Base-by-base conservation (phyloP, 1,140 invertebrate species). In the Microplitis demolitor region DNA sequence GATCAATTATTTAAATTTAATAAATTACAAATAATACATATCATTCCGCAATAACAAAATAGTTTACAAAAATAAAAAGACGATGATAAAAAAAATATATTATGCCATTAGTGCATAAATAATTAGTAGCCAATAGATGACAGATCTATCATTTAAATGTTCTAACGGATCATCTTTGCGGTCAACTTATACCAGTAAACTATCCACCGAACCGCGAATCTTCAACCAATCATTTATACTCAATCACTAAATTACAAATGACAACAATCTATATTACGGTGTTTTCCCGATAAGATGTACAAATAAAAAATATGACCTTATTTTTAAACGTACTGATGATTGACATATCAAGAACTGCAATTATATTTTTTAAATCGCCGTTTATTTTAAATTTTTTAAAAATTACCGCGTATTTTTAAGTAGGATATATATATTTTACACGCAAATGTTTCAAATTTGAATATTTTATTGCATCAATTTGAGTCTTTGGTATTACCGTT, bases 171-270 rank as follows among this genome's bases (percentile, higher is more conserved):
- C 24, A 24, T n/a, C 11, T 4, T 63, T 37, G 34, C 35, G 11
- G 33, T 63, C 35, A 63, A 39, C 31, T 63, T 24, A 39, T 37
- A n/a, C 61, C n/a, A 63, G 61, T 35, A 13, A 16, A 35, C 34
- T 37, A 8, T 63, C 61, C 61, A 39, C n/a, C 61, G 61, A 63
- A 63, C 61, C 61, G 61, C 61, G 61, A 63, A 63, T 63, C 61
- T 34, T 63, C 33, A 63, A 11, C 14, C 3, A 37, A 63, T 11
- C 3, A 11, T 39, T 63, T 34, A 63, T 24, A 56, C 8, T 4
- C 53, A 56, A 56, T 60, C 58, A 60, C n/a, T 60, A 60, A 24
- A 60, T 24, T 31, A 60, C 31, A 60, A 60, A 31, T 60, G 8
- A 31, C 16, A 60, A 60, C 13, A 33, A 31, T 60, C 6, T 31